phyloP scores from a whole-genome alignment of 2,888 invertebrate genomes.

The Ctena decussata region DNA sequence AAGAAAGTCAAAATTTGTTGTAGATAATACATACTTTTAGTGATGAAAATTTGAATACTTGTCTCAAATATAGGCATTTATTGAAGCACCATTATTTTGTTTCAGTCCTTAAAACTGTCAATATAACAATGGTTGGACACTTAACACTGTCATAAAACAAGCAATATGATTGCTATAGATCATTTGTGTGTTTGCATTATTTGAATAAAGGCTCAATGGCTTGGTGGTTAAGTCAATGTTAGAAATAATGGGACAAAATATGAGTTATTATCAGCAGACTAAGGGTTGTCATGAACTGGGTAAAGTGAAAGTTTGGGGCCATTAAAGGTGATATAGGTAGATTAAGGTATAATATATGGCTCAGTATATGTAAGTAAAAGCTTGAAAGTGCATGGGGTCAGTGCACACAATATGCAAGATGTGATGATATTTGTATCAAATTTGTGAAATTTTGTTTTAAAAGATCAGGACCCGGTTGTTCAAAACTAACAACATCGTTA shows the following conservation, averaged over 20 bases:
- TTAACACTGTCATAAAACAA: background rate
- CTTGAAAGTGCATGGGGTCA: no score
- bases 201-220: background rate
- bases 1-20: background rate
- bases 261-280: background rate
- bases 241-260: slow-evolving; percentile 1
- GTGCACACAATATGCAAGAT: no score
- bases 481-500: no score
- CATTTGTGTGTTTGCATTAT: background rate
- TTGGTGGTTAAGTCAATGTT: background rate
- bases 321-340: background rate
- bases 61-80: background rate
- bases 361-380: no score
- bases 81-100: background rate
- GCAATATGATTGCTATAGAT: slow-evolving; percentile 5
- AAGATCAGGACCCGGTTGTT: no score
- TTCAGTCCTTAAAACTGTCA: background rate
- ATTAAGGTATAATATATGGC: background rate
- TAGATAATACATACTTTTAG: background rate
- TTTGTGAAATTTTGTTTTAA: no score
- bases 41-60: background rate
- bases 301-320: background rate
- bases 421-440: no score
- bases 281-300: background rate
- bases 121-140: background rate